Conservation (phyloP, 2,797 vertebrate species). For the Tadarida brasiliensis region DNA sequence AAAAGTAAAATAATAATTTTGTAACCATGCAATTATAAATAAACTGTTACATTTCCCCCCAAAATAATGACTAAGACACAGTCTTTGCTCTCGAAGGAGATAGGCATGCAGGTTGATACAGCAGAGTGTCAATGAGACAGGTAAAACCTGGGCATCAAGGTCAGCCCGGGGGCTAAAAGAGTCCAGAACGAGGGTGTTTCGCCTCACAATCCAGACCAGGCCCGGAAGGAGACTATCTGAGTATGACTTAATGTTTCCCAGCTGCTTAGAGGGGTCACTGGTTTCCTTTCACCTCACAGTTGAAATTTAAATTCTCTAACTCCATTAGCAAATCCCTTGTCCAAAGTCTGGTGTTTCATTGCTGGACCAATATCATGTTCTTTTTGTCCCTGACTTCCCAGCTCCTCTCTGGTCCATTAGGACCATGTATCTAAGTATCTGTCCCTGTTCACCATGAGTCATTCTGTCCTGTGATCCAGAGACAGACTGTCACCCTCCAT, state of each 20-base stretch:
- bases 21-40: background rate
- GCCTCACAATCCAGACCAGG: background rate
- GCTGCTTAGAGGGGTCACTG: constrained; percentile 18
- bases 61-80: background rate
- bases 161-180: background rate
- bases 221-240: background rate
- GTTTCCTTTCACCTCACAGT: constrained; percentile 14
- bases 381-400: constrained; percentile 14
- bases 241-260: background rate
- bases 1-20: constrained; percentile 40
- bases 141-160: background rate
- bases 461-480: background rate
- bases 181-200: background rate
- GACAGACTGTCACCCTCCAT: background rate
- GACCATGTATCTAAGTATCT: background rate
- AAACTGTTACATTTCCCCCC: background rate
- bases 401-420: background rate
- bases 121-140: background rate
- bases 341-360: constrained; percentile 34
- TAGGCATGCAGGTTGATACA: background rate
- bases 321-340: background rate
- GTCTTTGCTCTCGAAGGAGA: background rate
- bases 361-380: background rate
- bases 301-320: constrained; percentile 57
- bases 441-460: background rate